Conservation (phyloP, 2,113 vertebrate species). For the Vanacampus margaritifer region DNA sequence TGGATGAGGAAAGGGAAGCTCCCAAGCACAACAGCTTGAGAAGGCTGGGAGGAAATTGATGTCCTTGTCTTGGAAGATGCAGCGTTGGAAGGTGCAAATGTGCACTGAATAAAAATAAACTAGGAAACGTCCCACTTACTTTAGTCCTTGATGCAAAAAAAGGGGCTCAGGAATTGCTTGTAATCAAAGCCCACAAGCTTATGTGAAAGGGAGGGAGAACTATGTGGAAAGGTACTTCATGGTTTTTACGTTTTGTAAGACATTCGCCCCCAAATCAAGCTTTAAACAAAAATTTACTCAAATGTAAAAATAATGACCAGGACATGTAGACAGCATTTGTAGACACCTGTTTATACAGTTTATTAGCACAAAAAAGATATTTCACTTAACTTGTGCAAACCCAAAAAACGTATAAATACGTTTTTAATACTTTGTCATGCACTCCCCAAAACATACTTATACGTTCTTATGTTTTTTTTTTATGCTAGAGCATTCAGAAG, state of each 20-base stretch:
- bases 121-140: not conserved
- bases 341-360: too few species aligned
- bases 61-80: conserved; percentile 33
- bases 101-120: conserved; percentile 33
- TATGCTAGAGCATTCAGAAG: too few species aligned
- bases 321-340: too few species aligned
- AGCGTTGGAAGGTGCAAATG: conserved; percentile 23
- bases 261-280: too few species aligned
- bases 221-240: not conserved
- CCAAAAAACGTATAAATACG: too few species aligned
- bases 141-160: conserved; percentile 19
- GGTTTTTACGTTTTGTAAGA: not conserved
- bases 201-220: not conserved
- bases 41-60: conserved; percentile 42
- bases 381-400: too few species aligned
- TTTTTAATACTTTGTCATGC: too few species aligned
- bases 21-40: conserved; percentile 18
- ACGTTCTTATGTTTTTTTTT: too few species aligned
- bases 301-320: too few species aligned
- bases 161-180: conserved; percentile 9
- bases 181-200: conserved; percentile 11
- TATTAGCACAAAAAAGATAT: too few species aligned
- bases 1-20: conserved; percentile 48
- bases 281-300: too few species aligned
- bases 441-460: too few species aligned